A percentile compares a stretch with the other conserved stretches of the same genome.
These are phyloP conservation scores for Cyprinodon variegatus DNA, from an alignment of 2,113 vertebrate genomes.

Conservation along the genomic window DNA sequence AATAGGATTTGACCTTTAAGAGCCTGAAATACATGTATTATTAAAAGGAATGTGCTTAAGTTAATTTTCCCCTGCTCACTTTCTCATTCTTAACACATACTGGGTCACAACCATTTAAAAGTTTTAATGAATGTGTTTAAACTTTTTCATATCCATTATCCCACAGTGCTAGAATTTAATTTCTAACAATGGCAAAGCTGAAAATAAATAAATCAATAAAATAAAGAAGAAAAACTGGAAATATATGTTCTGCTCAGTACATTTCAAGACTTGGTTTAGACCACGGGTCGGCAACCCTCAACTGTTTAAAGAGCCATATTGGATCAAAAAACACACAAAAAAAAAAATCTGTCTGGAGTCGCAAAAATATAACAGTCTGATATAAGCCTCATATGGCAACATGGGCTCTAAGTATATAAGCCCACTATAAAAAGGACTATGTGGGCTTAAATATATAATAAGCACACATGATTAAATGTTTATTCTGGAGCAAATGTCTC, in stretches of 20 bases:
- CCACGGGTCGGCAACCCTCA: not conserved
- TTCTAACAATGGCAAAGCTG: not conserved
- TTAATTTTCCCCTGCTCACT: not conserved
- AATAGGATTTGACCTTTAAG: not conserved
- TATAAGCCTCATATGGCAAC: no score
- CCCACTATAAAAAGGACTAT: no score
- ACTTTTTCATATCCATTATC: not conserved
- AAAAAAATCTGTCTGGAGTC: no score
- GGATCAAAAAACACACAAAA: no score
- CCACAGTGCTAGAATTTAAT: not conserved
- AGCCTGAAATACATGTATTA: not conserved
- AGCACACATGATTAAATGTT: no score
- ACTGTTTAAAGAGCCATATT: no score
- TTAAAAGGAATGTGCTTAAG: not conserved
- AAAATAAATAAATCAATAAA: not conserved
- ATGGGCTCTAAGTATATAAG: no score
- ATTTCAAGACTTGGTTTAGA: slow-evolving; percentile 21
- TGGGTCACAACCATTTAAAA: not conserved
- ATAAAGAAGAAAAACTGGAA: not conserved
- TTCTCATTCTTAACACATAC: not conserved
- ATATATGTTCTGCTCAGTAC: slow-evolving; percentile 35
- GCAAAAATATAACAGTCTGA: no score
- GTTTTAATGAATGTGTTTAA: not conserved
- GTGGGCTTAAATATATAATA: no score
- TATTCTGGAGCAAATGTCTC: no score